Evolutionary conservation across 2,888 invertebrate species (phyloP).

Genomic region (Ectropis crepuscularia): DNA sequence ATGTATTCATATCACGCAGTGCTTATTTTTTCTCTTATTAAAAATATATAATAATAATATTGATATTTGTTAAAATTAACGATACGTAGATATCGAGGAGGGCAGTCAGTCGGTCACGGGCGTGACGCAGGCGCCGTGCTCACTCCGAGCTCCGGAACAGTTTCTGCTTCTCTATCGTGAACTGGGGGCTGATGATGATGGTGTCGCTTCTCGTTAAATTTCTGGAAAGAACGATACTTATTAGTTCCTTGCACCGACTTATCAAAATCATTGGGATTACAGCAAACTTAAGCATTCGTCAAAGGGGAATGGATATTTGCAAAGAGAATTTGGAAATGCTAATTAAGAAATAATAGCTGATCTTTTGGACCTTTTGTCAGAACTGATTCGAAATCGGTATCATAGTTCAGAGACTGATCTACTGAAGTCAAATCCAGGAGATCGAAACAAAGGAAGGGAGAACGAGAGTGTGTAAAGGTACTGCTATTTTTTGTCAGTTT

Average conservation of each 20-base stretch:
- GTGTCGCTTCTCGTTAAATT: conserved; percentile 94
- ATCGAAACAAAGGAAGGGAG: not conserved
- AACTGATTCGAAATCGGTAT: no score
- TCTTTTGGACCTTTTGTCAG: no score
- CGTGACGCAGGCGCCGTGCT: conserved; percentile 66
- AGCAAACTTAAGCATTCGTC: no score
- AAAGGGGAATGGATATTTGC: no score
- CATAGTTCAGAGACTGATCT: no score
- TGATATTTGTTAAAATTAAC: conserved; percentile 83
- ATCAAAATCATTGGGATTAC: not conserved
- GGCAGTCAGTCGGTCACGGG: conserved; percentile 80
- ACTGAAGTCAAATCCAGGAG: no score
- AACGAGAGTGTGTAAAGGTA: no score
- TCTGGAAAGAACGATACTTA: conserved; percentile 78
- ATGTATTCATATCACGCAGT: conserved; percentile 85
- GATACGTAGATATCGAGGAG: conserved; percentile 83
- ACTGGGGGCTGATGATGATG: conserved; percentile 94
- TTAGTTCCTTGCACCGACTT: conserved; percentile 42
- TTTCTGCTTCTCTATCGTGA: conserved; percentile 95
- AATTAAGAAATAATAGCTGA: no score
- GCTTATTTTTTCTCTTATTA: conserved; percentile 82
- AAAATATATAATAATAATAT: conserved; percentile 84
- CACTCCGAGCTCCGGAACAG: conserved; percentile 90
- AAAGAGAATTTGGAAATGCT: no score
- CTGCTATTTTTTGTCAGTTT: not conserved